Conservation (phyloP, 2,113 vertebrate genomes). For the Strix aluco region DNA sequence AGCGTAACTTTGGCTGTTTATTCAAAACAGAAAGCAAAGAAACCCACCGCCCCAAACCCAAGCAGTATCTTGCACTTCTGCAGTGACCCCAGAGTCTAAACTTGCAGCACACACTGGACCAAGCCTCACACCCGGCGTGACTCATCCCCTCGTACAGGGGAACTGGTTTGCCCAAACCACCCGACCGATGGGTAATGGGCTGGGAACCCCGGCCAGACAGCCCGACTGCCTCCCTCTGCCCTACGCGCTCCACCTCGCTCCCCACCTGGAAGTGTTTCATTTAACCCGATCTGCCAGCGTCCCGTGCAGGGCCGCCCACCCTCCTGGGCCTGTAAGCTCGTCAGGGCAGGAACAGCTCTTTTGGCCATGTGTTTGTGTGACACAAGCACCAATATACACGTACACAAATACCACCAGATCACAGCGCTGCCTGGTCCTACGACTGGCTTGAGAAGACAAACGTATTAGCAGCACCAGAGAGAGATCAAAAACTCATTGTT, state of each 20-base stretch:
- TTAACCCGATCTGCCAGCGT: neutral
- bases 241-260: neutral
- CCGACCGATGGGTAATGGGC: neutral
- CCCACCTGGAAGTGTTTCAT: neutral
- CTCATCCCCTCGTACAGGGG: neutral
- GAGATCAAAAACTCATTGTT: neutral
- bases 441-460: neutral
- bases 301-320: neutral
- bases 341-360: neutral
- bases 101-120: neutral
- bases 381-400: neutral
- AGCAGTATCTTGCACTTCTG: neutral
- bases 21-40: neutral
- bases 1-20: neutral
- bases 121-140: neutral
- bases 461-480: neutral
- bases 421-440: neutral
- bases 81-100: neutral
- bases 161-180: slow-evolving; percentile 47
- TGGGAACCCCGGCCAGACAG: neutral
- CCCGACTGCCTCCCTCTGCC: neutral
- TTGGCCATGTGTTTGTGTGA: neutral
- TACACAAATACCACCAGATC: neutral
- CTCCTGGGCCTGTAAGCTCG: neutral
- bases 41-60: neutral